These are phyloP conservation scores for Apodemia duryi DNA, from an alignment of 2,888 invertebrate genomes.

Conservation along the genomic window DNA sequence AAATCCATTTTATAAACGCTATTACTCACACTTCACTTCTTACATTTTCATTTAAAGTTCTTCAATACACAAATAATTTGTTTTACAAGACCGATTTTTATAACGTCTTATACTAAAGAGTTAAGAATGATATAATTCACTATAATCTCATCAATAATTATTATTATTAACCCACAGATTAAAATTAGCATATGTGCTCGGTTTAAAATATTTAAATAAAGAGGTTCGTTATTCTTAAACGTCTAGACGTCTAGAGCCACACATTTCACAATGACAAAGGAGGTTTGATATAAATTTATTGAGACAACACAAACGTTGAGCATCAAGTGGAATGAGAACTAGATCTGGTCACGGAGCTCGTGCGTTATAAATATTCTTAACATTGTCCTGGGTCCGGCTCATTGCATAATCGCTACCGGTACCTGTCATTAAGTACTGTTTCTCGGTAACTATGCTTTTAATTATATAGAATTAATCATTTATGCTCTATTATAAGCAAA, in stretches of 20 bases:
- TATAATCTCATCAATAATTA: too few species aligned
- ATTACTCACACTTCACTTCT: too few species aligned
- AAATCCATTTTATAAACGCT: not conserved
- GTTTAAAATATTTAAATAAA: too few species aligned
- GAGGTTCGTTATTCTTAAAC: not conserved
- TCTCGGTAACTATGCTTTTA: constrained; percentile 44
- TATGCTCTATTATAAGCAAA: constrained; percentile 33
- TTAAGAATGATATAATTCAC: too few species aligned
- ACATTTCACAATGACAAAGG: constrained; percentile 27
- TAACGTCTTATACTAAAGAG: too few species aligned
- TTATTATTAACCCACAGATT: too few species aligned
- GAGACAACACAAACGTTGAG: constrained; percentile 23
- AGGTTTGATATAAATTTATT: constrained; percentile 27
- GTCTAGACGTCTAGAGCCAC: constrained; percentile 8
- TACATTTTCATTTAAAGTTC: too few species aligned
- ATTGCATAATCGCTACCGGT: constrained; percentile 64
- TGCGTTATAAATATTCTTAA: constrained; percentile 50
- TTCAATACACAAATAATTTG: too few species aligned
- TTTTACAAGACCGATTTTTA: too few species aligned
- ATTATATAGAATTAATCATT: constrained; percentile 46
- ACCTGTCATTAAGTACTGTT: constrained; percentile 46
- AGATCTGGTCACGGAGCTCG: constrained; percentile 58
- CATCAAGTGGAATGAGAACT: constrained; percentile 35
- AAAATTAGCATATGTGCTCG: too few species aligned
- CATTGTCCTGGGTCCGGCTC: constrained; percentile 69